These are phyloP conservation scores for Hemibagrus wyckioides DNA, from an alignment of 2,113 vertebrate species.

Conservation along the genomic window DNA sequence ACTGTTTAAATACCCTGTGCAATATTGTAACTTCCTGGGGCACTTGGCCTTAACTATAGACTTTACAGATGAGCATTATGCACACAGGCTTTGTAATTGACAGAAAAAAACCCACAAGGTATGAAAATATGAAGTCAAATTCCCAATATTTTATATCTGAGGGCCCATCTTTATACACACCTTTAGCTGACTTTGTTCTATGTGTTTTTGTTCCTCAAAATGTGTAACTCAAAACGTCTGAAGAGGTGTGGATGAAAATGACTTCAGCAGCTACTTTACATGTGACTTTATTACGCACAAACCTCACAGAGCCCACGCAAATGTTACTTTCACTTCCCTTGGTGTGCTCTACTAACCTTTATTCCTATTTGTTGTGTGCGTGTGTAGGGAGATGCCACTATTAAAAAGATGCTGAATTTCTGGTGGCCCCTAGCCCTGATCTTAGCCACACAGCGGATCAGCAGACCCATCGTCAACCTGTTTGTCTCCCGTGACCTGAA, in stretches of 20 bases:
- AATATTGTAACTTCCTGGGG: not conserved
- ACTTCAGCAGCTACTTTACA: not conserved
- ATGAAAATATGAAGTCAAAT: not conserved
- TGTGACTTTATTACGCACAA: not conserved
- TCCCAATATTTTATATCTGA: too few species aligned
- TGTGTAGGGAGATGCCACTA: conserved; percentile 89
- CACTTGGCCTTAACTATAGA: not conserved
- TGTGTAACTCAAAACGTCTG: not conserved
- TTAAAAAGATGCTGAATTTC: conserved; percentile 97
- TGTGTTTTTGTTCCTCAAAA: not conserved
- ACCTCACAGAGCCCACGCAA: not conserved
- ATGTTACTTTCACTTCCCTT: not conserved
- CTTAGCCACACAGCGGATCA: conserved; percentile 95
- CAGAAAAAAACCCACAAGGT: not conserved
- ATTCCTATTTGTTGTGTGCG: not conserved
- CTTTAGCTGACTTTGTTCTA: not conserved
- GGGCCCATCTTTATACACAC: not conserved
- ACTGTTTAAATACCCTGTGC: not conserved
- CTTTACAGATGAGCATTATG: not conserved
- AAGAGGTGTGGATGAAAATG: not conserved
- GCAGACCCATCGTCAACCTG: conserved; percentile 95
- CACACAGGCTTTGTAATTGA: not conserved
- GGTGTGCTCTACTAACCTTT: not conserved
- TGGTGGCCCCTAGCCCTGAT: conserved; percentile 98
- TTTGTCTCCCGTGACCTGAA: conserved; percentile 97